These are phyloP conservation scores for Cricetomys ansorgei DNA, from an alignment of 2,113 vertebrate species.

Conservation along the genomic window DNA sequence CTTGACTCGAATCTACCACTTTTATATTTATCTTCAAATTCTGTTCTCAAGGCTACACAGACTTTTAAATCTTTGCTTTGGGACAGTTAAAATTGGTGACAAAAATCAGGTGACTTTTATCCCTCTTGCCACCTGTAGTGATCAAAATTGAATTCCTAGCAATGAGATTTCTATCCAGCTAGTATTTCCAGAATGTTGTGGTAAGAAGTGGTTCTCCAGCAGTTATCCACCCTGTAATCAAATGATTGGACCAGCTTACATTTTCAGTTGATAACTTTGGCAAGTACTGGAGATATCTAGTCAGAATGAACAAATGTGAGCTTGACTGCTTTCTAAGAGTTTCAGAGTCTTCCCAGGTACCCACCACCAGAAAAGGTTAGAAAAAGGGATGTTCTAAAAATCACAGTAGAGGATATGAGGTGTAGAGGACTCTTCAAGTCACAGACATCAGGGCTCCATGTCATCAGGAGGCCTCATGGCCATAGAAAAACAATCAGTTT, in stretches of 20 bases:
- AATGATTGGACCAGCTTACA: neutral
- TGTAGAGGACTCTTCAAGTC: neutral
- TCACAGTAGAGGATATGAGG: neutral
- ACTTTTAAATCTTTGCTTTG: constrained; percentile 31
- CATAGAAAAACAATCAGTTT: neutral
- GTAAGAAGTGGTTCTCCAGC: constrained; percentile 6
- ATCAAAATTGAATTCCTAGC: constrained; percentile 49
- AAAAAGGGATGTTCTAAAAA: neutral
- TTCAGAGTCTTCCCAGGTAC: neutral
- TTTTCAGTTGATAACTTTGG: neutral
- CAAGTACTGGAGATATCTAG: neutral
- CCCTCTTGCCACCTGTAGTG: constrained; percentile 10
- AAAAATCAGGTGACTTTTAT: constrained; percentile 49
- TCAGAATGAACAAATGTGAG: constrained; percentile 27
- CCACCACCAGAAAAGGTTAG: neutral
- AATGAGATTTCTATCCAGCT: constrained; percentile 24
- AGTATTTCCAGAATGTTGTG: neutral
- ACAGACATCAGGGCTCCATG: neutral
- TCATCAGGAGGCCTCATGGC: neutral
- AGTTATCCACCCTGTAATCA: neutral
- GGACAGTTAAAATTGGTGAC: constrained; percentile 43
- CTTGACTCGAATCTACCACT: neutral
- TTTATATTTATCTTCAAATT: constrained; percentile 33
- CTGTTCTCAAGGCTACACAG: constrained; percentile 18
- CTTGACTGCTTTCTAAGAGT: neutral